Conservation (phyloP, 2,113 vertebrate species). For the Rhinichthys klamathensis region DNA sequence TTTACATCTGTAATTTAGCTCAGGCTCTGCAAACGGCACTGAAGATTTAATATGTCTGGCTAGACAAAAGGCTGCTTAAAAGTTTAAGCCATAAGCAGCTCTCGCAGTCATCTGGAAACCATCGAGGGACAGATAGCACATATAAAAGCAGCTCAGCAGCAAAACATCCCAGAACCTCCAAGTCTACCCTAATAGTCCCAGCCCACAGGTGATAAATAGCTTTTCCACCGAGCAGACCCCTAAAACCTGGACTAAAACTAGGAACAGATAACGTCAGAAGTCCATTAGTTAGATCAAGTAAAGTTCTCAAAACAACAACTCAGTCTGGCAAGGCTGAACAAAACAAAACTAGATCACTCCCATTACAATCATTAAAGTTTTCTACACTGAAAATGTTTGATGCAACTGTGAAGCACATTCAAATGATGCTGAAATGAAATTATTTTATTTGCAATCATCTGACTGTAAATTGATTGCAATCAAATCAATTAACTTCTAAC, state of each 20-base stretch:
- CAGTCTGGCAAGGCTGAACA: neutral
- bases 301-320: constrained; percentile 12
- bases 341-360: neutral
- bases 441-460: neutral
- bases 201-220: constrained; percentile 52
- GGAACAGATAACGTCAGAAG: constrained; percentile 1
- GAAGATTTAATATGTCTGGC: constrained; percentile 42
- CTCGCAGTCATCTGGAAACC: constrained; percentile 51
- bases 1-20: constrained; percentile 63
- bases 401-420: neutral
- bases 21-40: constrained; percentile 38
- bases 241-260: neutral
- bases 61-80: neutral
- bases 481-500: neutral
- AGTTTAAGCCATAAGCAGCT: constrained; percentile 53
- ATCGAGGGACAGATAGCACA: constrained; percentile 42
- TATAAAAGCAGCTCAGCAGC: neutral
- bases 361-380: neutral
- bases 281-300: neutral
- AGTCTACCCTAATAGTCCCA: constrained; percentile 21
- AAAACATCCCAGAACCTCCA: constrained; percentile 11
- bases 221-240: constrained; percentile 21
- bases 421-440: neutral
- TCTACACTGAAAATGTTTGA: neutral
- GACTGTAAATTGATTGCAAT: neutral